Conservation (phyloP, 2,888 invertebrate genomes). For the Platycheirus albimanus region DNA sequence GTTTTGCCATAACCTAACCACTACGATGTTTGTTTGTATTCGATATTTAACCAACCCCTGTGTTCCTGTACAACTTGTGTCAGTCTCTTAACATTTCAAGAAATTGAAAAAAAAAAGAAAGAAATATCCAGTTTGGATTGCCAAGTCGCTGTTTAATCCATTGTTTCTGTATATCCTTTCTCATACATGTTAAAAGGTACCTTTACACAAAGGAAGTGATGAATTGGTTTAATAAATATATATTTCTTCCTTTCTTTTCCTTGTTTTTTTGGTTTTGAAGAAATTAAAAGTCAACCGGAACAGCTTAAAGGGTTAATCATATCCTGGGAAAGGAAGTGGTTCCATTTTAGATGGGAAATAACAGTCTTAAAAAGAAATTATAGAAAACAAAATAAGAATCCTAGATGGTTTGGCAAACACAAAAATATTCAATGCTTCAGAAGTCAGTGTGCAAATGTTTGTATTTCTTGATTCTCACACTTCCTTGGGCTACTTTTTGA, state of each 20-base stretch:
- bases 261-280: constrained; percentile 7
- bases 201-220: constrained; percentile 1
- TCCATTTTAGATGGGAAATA: constrained; percentile 15
- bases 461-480: too few species aligned
- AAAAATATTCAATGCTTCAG: too few species aligned
- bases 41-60: constrained; percentile 34
- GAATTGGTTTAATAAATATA: constrained; percentile 22
- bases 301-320: constrained; percentile 36
- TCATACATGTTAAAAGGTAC: constrained; percentile 25
- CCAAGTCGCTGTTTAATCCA: constrained; percentile 35
- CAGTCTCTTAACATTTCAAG: constrained; percentile 13
- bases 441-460: too few species aligned
- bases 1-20: constrained; percentile 58
- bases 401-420: too few species aligned
- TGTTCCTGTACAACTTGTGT: neutral
- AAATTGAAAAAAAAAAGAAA: too few species aligned
- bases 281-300: constrained; percentile 62
- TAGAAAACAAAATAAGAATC: too few species aligned
- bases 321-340: constrained; percentile 60
- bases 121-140: constrained; percentile 57
- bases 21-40: neutral
- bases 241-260: constrained; percentile 12
- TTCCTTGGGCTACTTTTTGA: too few species aligned
- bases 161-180: constrained; percentile 67
- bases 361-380: neutral